phyloP scores from a whole-genome alignment of 2,888 invertebrate genomes.

The Zeuzera pyrina region DNA sequence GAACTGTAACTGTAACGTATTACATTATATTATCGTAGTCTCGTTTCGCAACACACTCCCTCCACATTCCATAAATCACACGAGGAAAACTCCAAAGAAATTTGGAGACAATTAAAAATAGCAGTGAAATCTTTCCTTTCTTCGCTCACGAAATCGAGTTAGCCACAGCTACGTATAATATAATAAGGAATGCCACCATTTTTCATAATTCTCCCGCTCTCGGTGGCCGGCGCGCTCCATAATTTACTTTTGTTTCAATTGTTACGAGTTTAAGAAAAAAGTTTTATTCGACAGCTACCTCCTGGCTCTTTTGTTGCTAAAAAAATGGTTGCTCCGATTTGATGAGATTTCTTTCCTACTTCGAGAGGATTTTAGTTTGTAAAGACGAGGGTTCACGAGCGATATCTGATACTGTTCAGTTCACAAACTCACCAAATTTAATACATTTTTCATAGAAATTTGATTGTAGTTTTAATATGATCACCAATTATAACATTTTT shows the following conservation, averaged over 20 bases:
- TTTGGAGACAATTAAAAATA: constrained; percentile 14
- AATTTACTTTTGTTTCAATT: constrained; percentile 70
- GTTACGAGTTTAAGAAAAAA: constrained; percentile 47
- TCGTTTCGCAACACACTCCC: no score
- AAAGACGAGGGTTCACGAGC: background rate
- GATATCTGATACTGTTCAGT: no score
- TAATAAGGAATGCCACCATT: constrained; percentile 31
- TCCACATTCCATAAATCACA: constrained; percentile 8
- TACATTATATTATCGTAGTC: no score
- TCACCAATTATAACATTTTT: no score
- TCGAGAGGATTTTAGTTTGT: constrained; percentile 15
- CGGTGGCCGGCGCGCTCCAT: constrained; percentile 32
- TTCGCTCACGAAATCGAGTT: constrained; percentile 13
- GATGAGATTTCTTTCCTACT: constrained; percentile 30
- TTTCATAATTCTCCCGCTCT: constrained; percentile 45
- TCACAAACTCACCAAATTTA: no score
- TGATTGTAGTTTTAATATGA: no score
- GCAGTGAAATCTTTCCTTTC: constrained; percentile 9
- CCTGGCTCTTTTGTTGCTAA: constrained; percentile 27
- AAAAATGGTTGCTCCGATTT: constrained; percentile 24
- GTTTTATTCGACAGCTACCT: constrained; percentile 47
- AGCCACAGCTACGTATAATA: constrained; percentile 17
- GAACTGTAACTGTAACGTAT: no score
- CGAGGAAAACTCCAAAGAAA: constrained; percentile 7
- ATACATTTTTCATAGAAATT: no score